phyloP scores from a whole-genome alignment of 2,113 vertebrate species.

The Clarias magur region DNA sequence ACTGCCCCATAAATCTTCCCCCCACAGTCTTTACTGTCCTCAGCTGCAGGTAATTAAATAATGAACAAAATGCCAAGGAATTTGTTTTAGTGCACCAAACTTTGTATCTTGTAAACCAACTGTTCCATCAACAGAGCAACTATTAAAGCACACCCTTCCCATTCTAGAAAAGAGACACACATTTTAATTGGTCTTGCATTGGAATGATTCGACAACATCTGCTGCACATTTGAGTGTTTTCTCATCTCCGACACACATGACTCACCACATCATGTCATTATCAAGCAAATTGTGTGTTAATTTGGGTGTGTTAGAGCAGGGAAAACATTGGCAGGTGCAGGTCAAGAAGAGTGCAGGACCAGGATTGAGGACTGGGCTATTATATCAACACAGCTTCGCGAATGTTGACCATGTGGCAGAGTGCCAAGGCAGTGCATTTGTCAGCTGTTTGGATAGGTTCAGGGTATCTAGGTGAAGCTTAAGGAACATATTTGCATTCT shows the following conservation, averaged over 20 bases:
- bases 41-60: constrained; percentile 33
- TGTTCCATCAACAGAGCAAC: background rate
- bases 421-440: constrained; percentile 8
- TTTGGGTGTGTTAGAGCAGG: constrained; percentile 19
- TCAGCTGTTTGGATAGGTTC: constrained; percentile 16
- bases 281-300: constrained; percentile 5
- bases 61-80: constrained; percentile 16
- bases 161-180: background rate
- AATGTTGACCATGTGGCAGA: constrained; percentile 1
- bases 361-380: background rate
- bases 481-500: constrained; percentile 8
- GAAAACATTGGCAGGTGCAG: constrained; percentile 28
- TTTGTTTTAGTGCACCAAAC: background rate
- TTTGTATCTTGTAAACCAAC: background rate
- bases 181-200: background rate
- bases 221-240: constrained; percentile 9
- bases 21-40: constrained; percentile 27
- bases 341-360: constrained; percentile 6
- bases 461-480: background rate
- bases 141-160: background rate
- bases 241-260: background rate
- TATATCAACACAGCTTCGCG: constrained; percentile 12
- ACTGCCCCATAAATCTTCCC: constrained; percentile 43
- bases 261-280: background rate
- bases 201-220: constrained; percentile 5